These are phyloP conservation scores for Listrodromus nycthemerus DNA, from an alignment of 2,888 invertebrate genomes.

Conservation along the genomic window DNA sequence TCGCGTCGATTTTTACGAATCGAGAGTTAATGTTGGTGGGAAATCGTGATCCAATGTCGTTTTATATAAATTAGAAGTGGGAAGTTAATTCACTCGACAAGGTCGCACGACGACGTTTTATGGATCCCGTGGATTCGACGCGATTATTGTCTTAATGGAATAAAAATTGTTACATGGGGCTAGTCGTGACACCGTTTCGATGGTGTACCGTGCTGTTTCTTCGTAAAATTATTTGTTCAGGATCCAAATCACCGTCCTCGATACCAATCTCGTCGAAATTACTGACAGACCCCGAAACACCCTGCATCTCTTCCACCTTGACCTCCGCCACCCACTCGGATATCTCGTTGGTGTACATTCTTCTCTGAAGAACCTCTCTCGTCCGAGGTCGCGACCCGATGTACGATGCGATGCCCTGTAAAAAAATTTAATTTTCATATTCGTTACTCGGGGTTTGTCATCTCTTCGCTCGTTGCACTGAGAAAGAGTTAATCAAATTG, in stretches of 20 bases:
- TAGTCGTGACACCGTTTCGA: conserved; percentile 70
- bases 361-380: conserved; percentile 90
- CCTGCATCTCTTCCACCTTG: conserved; percentile 85
- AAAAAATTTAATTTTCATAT: conserved; percentile 23
- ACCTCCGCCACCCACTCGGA: conserved; percentile 91
- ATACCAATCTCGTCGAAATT: conserved; percentile 74
- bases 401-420: conserved; percentile 88
- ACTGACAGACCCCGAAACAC: conserved; percentile 63
- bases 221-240: conserved; percentile 72
- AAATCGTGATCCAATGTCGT: background rate
- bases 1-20: conserved; percentile 18
- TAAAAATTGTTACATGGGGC: conserved; percentile 67
- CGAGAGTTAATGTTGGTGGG: conserved; percentile 19
- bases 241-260: conserved; percentile 69
- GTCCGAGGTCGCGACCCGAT: conserved; percentile 91
- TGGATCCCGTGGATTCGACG: conserved; percentile 22
- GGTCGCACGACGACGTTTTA: conserved; percentile 7
- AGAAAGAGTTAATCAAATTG: no score
- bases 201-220: conserved; percentile 63
- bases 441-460: background rate
- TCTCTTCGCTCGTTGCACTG: no score
- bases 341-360: conserved; percentile 92
- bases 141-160: conserved; percentile 28
- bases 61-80: conserved; percentile 42
- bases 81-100: conserved; percentile 1